Base-by-base conservation (phyloP, 2,113 vertebrate species). In the Leucopternis melanops region DNA sequence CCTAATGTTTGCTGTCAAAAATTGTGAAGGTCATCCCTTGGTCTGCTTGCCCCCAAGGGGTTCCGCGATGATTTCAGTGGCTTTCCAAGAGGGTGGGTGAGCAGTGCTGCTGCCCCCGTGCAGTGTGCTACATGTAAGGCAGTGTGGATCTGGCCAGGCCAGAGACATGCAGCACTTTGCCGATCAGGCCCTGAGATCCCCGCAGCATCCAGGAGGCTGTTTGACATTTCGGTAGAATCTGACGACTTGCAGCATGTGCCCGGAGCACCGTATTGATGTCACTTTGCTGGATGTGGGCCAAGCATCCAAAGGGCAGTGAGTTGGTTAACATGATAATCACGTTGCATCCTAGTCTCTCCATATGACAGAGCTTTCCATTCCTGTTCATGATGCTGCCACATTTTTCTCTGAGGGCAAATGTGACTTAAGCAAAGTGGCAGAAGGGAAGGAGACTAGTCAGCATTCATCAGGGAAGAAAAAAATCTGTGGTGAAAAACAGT, bases 401-500 rank as follows among this genome's bases (percentile, higher is more conserved):
- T 71, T 88, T 92, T 81, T 58, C 85, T 90, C 94, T 59, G 40
- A 85, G 84, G 95, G 66, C 49, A 61, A 75, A 54, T 54, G 32
- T 85, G 78, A 90, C 90, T 88, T 73, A 54, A 95, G 86, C 78
- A 63, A 81, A 93, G 86, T 61, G 88, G 72, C 75, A 81, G 94
- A 83, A 92, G 63, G 79, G 54, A 83, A 88, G 66, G 71, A 62
- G 50, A 42, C 50, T 32, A 74, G 81, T 93, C 87, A 92, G 67
- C 81, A 29, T 95, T 72, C 90, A 83, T 86, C 59, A 42, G 45
- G 73, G 17, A 34, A 13, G 54, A 52, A 52, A 29, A 31, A 81
- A 32, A 15, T 57, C 84, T 66, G 40, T 66, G 75, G 36, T 52
- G 22, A 92, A 87, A 92, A 81, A 3, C 19, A 31, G 58, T 50